Percentiles rank a stretch among this genome's conserved stretches.
Conservation (phyloP, 2,888 invertebrate genomes). For the Drosophila nr. fundita region DNA sequence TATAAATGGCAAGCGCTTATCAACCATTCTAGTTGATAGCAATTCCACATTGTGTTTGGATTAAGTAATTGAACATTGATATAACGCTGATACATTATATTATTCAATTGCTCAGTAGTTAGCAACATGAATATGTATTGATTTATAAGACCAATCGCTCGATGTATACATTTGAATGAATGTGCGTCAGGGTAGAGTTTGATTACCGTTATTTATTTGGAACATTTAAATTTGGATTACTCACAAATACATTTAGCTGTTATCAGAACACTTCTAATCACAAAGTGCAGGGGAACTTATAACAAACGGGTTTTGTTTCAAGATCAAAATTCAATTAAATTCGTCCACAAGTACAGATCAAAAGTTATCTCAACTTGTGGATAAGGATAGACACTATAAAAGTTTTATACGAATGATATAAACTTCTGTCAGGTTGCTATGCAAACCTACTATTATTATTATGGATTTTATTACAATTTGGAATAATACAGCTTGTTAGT, state of each 20-base stretch:
- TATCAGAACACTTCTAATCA: constrained; percentile 21
- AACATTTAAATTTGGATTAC: neutral
- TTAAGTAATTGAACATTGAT: constrained; percentile 58
- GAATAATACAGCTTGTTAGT: too few species aligned
- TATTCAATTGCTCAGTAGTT: constrained; percentile 15
- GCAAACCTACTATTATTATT: neutral
- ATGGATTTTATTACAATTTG: neutral
- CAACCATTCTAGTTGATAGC: constrained; percentile 18
- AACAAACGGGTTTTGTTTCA: neutral
- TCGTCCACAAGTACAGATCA: neutral
- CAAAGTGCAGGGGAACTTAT: constrained; percentile 10
- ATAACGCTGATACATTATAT: constrained; percentile 36
- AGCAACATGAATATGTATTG: neutral
- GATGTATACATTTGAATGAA: neutral
- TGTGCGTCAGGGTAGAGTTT: constrained; percentile 8
- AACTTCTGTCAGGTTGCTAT: neutral
- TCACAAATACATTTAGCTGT: neutral
- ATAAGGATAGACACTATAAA: neutral
- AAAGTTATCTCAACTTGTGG: neutral
- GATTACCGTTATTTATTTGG: constrained; percentile 17
- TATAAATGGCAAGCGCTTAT: constrained; percentile 31
- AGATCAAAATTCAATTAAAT: neutral
- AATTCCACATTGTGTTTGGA: constrained; percentile 30
- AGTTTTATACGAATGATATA: neutral
- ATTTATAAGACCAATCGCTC: neutral